A percentile compares a stretch with the other conserved stretches of the same genome.
These are phyloP conservation scores for Xenus cinereus DNA, from an alignment of 2,113 vertebrate species.

Conservation along the genomic window DNA sequence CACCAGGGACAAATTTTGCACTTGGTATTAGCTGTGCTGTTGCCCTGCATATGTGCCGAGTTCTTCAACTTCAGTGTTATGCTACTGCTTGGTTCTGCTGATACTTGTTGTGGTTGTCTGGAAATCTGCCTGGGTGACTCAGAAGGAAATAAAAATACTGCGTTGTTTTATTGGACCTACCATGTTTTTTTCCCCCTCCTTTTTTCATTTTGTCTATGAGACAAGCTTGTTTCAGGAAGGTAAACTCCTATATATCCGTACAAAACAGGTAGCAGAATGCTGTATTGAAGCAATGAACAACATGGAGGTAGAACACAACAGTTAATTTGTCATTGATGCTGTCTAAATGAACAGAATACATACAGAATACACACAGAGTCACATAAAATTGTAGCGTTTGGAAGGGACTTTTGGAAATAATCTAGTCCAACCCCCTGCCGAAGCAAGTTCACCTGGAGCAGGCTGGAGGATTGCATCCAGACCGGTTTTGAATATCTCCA, in stretches of 20 bases:
- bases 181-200: not conserved
- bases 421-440: too few species aligned
- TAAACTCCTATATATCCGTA: not conserved
- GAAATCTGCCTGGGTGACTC: not conserved
- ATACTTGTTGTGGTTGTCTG: not conserved
- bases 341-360: not conserved
- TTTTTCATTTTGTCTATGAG: not conserved
- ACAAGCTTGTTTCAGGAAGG: not conserved
- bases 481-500: too few species aligned
- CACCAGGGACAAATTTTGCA: not conserved
- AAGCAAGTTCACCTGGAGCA: too few species aligned
- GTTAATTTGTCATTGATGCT: not conserved
- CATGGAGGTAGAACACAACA: not conserved
- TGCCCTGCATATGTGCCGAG: not conserved
- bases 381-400: too few species aligned
- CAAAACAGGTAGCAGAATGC: not conserved
- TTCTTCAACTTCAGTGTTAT: not conserved
- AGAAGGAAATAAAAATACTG: not conserved
- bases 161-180: not conserved
- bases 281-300: not conserved
- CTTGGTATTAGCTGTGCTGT: not conserved
- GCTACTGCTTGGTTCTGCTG: not conserved
- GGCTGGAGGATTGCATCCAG: too few species aligned
- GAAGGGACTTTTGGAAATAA: too few species aligned
- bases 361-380: too few species aligned